phyloP scores from a whole-genome alignment of 2,113 vertebrate species.

The Ophthalmolycus amberensis region DNA sequence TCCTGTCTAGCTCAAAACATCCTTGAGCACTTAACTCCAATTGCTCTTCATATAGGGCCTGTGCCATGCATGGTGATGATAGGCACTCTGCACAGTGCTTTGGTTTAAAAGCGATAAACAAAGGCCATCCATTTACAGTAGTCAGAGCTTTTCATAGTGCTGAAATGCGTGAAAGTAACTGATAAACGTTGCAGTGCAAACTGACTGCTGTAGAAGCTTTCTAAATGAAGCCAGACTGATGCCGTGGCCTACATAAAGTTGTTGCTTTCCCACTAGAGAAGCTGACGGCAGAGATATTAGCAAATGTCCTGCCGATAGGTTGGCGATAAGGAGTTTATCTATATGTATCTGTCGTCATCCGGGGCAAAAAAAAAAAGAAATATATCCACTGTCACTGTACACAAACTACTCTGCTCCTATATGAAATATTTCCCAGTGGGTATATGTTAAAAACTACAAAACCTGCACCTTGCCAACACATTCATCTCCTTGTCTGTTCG shows the following conservation, averaged over 20 bases:
- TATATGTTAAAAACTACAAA: constrained; percentile 59
- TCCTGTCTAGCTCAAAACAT: neutral
- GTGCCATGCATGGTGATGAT: neutral
- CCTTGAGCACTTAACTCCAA: constrained; percentile 14
- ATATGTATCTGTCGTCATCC: constrained; percentile 42
- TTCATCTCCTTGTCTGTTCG: constrained; percentile 60
- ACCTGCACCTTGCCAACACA: constrained; percentile 46
- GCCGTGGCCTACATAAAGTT: constrained; percentile 18
- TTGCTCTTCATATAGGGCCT: neutral
- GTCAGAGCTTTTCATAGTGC: constrained; percentile 18
- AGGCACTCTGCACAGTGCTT: constrained; percentile 17
- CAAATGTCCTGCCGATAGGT: constrained; percentile 8
- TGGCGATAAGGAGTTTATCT: constrained; percentile 48
- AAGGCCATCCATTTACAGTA: constrained; percentile 39
- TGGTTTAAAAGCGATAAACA: constrained; percentile 12
- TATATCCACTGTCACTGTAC: constrained; percentile 53
- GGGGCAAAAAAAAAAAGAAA: constrained; percentile 24
- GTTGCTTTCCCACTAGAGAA: neutral
- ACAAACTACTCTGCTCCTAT: constrained; percentile 52
- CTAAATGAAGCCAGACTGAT: constrained; percentile 29
- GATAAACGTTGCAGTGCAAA: constrained; percentile 1
- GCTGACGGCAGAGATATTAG: constrained; percentile 25
- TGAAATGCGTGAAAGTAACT: constrained; percentile 20
- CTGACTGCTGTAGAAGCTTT: neutral
- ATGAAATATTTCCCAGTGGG: constrained; percentile 64